A percentile compares a stretch with the other conserved stretches of the same genome.
Evolutionary conservation across 37 sponge, comb jelly and placozoan species (phyloP).

Genomic region (Axinella damicornis): DNA sequence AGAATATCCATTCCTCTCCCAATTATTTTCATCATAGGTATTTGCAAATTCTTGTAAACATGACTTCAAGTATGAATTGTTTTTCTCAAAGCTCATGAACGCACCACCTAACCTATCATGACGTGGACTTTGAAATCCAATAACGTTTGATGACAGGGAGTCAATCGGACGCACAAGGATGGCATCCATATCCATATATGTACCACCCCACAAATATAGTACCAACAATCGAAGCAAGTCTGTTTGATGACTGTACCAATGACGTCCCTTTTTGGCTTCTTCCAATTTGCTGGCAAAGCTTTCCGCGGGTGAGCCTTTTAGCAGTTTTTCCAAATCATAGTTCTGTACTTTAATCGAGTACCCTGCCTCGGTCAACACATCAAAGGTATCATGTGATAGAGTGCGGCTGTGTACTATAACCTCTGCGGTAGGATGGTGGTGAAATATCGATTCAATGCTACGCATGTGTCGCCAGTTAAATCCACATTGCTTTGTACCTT

Average conservation of each 20-base stretch:
- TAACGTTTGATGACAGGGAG: neutral
- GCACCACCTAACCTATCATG: neutral
- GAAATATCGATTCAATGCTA: constrained; percentile 1
- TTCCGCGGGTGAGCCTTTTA: neutral
- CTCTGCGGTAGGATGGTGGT: neutral
- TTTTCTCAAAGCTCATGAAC: constrained; percentile 9
- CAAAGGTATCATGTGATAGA: constrained; percentile 3
- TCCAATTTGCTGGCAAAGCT: neutral
- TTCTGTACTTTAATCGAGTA: neutral
- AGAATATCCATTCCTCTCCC: neutral
- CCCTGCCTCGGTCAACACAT: constrained; percentile 1
- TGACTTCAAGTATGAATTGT: neutral
- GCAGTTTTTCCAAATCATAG: neutral
- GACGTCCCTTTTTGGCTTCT: neutral
- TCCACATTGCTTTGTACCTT: too few relatives aligned
- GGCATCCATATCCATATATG: neutral
- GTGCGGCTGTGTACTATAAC: constrained; percentile 1
- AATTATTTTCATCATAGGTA: neutral
- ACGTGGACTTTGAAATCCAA: neutral
- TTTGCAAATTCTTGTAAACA: constrained; percentile 1
- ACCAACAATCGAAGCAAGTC: neutral
- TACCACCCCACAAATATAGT: neutral
- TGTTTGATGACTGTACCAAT: neutral
- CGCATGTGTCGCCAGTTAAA: constrained; percentile 11
- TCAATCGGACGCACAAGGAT: constrained; percentile 1